phyloP scores from a whole-genome alignment of 2,888 invertebrate genomes.

The Lasioglossum figueresi region DNA sequence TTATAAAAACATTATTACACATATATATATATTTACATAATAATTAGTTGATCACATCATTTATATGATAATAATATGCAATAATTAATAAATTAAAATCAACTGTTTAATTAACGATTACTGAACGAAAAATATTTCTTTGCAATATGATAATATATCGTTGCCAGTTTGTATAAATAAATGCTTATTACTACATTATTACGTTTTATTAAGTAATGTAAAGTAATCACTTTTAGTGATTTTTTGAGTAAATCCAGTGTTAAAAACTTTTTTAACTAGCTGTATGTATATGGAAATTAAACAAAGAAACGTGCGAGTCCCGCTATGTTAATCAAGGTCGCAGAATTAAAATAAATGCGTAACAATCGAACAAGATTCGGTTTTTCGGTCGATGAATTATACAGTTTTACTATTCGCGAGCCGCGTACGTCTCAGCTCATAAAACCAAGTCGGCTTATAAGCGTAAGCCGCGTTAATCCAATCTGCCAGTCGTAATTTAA shows the following conservation, averaged over 20 bases:
- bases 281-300: background rate
- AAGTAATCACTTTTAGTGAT: background rate
- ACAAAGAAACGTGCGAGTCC: background rate
- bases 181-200: no score
- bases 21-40: no score
- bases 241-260: no score
- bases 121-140: no score
- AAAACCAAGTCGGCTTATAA: constrained; percentile 69
- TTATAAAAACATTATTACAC: no score
- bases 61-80: no score
- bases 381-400: constrained; percentile 2
- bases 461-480: constrained; percentile 70
- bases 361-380: background rate
- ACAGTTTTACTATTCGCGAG: constrained; percentile 29
- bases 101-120: no score
- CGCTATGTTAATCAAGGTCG: background rate
- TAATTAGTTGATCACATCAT: no score
- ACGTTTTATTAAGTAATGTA: no score
- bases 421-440: constrained; percentile 65
- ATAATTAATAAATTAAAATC: no score
- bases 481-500: constrained; percentile 72
- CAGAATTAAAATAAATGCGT: background rate
- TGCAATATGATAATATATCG: no score
- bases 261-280: background rate
- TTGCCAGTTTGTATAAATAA: background rate